Base-by-base conservation (phyloP, 1,140 invertebrate species). In the Drosophila orosa region DNA sequence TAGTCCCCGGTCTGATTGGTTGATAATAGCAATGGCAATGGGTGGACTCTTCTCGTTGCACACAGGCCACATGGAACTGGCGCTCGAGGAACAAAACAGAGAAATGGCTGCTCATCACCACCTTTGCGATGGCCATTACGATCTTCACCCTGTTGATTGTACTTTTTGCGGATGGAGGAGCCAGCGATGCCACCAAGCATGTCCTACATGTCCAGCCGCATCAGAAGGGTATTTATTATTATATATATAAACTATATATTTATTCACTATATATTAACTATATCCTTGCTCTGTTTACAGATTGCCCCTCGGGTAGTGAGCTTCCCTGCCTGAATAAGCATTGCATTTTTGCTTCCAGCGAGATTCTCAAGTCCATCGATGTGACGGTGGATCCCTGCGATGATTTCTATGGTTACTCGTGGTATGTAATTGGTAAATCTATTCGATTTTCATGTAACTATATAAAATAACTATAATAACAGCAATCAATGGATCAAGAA, bases 401-500 rank as follows among this genome's bases (percentile, higher is more conserved):
- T 9, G 97, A 99, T 92, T 99, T 99, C 93, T 99, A 99, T 92
- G 94, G 96, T 58, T 99, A 97, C 92, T 95, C 98, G 0, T 99
- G 98, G 90, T 91, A 72, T 55, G 60, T 40, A n/a, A n/a, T 10
- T 29, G 3, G 12, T 22, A 50, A 15, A 9, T 3, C 2, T 7
- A 24, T 12, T 12, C 0, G 5, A 2, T 42, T 42, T 22, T 13
- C 5, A 42, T 13, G 1, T 6, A 19, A 42, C 5, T 19, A 12
- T 22, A 0, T 3, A 5, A 10, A 19, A 19, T 2, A 3, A 0
- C 24, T 45, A 8, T 24, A 0, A 13, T 24, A 13, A 15, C 33
- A 91, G 90, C 90, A 98, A 98, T 15, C 96, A 96, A 1, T 99
- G 98, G 98, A 95, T 98, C 25, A 95, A 95, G 80, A 95, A 95